These are phyloP conservation scores for Rhinoderma darwinii DNA, from an alignment of 2,113 vertebrate species.

Conservation along the genomic window DNA sequence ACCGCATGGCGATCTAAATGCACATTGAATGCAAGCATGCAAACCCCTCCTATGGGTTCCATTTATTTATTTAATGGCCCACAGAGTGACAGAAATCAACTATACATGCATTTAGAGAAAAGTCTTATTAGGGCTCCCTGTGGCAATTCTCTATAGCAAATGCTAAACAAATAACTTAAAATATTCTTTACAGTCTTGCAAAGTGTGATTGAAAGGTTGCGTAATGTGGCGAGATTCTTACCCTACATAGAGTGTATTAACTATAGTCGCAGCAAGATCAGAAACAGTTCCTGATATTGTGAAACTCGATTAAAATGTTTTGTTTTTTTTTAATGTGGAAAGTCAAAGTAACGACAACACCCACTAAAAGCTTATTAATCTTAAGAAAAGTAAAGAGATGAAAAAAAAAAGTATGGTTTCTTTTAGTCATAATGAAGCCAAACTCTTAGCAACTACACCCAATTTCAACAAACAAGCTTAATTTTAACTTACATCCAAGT, in stretches of 20 bases:
- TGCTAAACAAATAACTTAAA: too few species aligned
- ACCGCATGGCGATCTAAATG: too few species aligned
- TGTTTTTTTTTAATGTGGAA: not conserved
- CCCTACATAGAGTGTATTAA: not conserved
- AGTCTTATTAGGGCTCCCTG: too few species aligned
- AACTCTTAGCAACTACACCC: constrained; percentile 14
- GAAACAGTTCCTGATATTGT: not conserved
- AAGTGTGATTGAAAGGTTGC: not conserved
- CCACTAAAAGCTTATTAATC: not conserved
- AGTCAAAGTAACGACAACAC: not conserved
- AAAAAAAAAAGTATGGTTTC: not conserved
- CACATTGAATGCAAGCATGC: too few species aligned
- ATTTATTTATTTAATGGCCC: too few species aligned
- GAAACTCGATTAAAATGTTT: not conserved
- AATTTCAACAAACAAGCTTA: not conserved
- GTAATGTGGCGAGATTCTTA: not conserved
- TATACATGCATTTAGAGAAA: too few species aligned
- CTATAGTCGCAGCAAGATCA: not conserved
- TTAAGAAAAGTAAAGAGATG: not conserved
- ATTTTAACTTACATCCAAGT: constrained; percentile 37
- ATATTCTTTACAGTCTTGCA: too few species aligned
- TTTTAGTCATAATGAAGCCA: constrained; percentile 1
- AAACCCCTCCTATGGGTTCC: too few species aligned
- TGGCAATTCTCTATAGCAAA: too few species aligned
- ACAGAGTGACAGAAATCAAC: too few species aligned